Base-by-base conservation (phyloP, 2,888 invertebrate species). In the Diaphora mendica region DNA sequence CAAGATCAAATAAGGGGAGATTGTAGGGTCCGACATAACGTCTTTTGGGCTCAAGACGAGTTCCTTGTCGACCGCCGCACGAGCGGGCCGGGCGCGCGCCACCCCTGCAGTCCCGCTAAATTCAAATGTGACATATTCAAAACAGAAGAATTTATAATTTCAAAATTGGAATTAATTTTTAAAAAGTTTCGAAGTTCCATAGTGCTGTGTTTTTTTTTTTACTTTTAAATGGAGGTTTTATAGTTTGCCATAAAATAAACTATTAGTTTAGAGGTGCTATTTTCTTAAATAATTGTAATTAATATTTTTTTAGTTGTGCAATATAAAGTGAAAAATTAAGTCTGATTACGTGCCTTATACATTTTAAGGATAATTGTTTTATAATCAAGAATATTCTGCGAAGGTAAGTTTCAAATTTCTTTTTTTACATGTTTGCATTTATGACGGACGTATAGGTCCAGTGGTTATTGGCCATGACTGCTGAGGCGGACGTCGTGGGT, bases 11-110 rank as follows among this genome's bases (percentile, higher is more conserved):
- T 87, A 88, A 90, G 88, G 92, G 93, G 94, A 94, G 89, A 90
- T 88, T 88, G 90, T 91, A 92, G 94, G 95, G 94, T 88, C 89
- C 85, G 85, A 87, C 89, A 89, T 94, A 95, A 95, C 95, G 95
- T 95, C 95, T 95, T 95, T 95, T 87, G 85, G 88, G 90, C 92
- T 92, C 89, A 89, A 94, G 91, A 82, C 87, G 92, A 95, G 95
- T 95, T 94, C 91, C 93, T 94, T 94, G 87, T 83, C 90, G 93
- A 92, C 91, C 91, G 93, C 89, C 91, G 90, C 90, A 89, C 91
- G 92, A 89, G 93, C 93, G 93, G 91, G 92, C 89, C 89, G 92
- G 89, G 86, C 87, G 87, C 86, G 82, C 86, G 86, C 86, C 82
- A 86, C 85, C 90, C 90, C 84, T 85, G 81, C 73, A 82, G 67